Percentiles rank a stretch among this genome's conserved stretches.
Conservation (phyloP, 2,113 vertebrate species). For the Motacilla tschutschensis region DNA sequence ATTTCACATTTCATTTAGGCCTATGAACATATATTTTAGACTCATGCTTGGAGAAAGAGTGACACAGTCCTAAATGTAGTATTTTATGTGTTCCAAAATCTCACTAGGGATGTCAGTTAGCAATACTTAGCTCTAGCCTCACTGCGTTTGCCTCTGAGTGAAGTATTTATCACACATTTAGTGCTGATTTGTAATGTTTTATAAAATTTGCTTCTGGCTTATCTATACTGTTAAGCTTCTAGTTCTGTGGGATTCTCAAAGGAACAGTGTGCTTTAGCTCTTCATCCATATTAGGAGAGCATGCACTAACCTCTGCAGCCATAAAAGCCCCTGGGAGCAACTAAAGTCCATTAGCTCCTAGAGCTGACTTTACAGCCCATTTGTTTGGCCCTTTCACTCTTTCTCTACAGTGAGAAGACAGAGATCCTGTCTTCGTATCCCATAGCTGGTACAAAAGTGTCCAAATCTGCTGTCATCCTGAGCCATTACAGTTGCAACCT, state of each 20-base stretch:
- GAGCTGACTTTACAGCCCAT: neutral
- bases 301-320: neutral
- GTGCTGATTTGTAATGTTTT: neutral
- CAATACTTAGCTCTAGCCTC: neutral
- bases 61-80: neutral
- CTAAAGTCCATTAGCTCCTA: neutral
- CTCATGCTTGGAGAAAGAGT: neutral
- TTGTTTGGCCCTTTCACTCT: neutral
- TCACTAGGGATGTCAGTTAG: neutral
- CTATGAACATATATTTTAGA: neutral
- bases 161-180: neutral
- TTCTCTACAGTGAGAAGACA: neutral
- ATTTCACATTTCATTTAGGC: neutral
- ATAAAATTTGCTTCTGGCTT: neutral
- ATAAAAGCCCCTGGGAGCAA: neutral
- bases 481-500: neutral
- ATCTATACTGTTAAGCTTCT: neutral
- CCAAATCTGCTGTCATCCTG: neutral
- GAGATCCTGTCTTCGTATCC: neutral
- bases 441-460: neutral
- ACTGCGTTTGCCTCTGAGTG: neutral
- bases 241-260: neutral
- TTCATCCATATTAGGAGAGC: neutral
- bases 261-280: neutral
- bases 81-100: neutral